phyloP scores from a whole-genome alignment of 1,140 invertebrate species.

The Tachypleus tridentatus region DNA sequence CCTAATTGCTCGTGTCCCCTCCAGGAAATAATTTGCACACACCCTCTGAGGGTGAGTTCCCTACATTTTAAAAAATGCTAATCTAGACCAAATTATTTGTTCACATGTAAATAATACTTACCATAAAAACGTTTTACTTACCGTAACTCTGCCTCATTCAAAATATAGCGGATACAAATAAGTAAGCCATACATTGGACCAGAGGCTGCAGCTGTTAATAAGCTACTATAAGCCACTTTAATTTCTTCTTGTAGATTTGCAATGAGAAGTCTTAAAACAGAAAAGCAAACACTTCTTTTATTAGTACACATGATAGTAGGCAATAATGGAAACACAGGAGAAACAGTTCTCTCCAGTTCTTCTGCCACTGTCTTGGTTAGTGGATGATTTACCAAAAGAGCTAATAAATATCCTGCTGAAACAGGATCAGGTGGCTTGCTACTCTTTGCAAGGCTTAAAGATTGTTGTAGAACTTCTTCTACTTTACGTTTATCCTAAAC shows the following conservation, averaged over 20 bases:
- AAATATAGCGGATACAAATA: constrained; percentile 51
- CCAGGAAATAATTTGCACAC: too few relatives aligned
- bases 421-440: constrained; percentile 63
- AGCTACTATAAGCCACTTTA: constrained; percentile 41
- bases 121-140: constrained; percentile 27
- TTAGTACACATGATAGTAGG: background rate
- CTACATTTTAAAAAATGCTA: too few relatives aligned
- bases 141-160: constrained; percentile 45
- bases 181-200: constrained; percentile 65
- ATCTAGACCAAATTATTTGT: too few relatives aligned
- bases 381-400: constrained; percentile 35
- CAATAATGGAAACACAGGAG: background rate
- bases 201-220: constrained; percentile 48
- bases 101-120: too few relatives aligned
- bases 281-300: background rate
- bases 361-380: background rate
- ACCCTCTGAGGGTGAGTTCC: too few relatives aligned
- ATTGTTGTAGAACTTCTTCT: constrained; percentile 36
- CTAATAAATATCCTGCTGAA: constrained; percentile 59
- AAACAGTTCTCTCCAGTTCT: background rate
- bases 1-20: too few relatives aligned
- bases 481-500: constrained; percentile 24
- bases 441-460: constrained; percentile 48
- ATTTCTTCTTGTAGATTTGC: constrained; percentile 39
- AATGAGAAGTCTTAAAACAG: constrained; percentile 22